A percentile compares a stretch with the other conserved stretches of the same genome.
Evolutionary conservation across 2,888 invertebrate species (phyloP).

Genomic region (Augochlorella aurata): DNA sequence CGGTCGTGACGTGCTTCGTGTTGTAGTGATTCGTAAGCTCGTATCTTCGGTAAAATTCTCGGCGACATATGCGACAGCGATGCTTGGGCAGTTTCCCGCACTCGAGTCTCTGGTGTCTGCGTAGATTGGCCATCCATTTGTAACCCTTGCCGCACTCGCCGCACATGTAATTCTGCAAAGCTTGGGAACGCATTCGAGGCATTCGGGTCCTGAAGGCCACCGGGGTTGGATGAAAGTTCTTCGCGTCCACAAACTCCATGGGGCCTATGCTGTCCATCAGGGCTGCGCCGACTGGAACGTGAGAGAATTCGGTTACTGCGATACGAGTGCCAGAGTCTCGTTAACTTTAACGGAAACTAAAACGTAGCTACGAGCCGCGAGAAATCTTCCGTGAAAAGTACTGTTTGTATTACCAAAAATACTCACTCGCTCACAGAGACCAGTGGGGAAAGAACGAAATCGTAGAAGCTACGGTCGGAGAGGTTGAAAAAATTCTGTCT

Average conservation of each 20-base stretch:
- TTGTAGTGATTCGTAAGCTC: constrained; percentile 82
- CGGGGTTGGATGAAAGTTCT: background rate
- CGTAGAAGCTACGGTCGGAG: background rate
- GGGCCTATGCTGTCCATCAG: constrained; percentile 17
- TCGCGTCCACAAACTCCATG: background rate
- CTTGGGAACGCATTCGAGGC: background rate
- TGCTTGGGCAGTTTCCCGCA: constrained; percentile 80
- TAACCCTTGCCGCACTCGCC: constrained; percentile 81
- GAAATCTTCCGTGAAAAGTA: background rate
- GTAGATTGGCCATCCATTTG: constrained; percentile 80
- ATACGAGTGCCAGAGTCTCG: background rate
- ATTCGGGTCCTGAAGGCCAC: background rate
- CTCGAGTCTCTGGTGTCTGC: constrained; percentile 80
- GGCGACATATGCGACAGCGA: constrained; percentile 76
- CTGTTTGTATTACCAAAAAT: background rate
- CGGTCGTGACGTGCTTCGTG: constrained; percentile 73
- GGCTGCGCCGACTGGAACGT: constrained; percentile 44
- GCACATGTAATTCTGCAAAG: constrained; percentile 77
- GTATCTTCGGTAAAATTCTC: constrained; percentile 82
- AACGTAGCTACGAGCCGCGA: background rate
- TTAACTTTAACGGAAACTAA: background rate
- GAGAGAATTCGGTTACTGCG: constrained; percentile 20
- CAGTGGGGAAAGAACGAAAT: too few species aligned
- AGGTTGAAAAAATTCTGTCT: background rate
- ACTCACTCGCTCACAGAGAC: background rate